Conservation (phyloP, 1,140 invertebrate species). For the Zaprionus nigranus region DNA sequence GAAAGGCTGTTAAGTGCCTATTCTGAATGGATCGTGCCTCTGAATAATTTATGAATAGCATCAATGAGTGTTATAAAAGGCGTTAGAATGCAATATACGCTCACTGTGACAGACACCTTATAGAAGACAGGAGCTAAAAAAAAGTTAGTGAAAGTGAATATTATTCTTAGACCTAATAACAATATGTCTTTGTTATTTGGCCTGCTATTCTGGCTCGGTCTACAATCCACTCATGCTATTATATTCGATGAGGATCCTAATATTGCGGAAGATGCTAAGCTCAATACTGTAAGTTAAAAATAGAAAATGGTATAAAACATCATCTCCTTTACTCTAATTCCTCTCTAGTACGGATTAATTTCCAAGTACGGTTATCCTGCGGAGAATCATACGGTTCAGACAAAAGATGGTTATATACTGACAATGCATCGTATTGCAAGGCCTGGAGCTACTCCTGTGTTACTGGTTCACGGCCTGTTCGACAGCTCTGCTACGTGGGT, state of each 20-base stretch:
- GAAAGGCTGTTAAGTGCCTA: no score
- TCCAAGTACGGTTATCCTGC: constrained; percentile 85
- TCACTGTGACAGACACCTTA: background rate
- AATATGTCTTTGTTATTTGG: background rate
- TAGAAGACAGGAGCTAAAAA: background rate
- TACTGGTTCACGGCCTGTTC: constrained; percentile 12
- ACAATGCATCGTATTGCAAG: constrained; percentile 79
- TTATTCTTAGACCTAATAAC: background rate
- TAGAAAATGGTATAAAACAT: background rate
- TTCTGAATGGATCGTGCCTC: background rate
- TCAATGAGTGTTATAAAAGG: background rate
- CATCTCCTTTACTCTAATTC: no score
- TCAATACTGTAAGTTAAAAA: constrained; percentile 23
- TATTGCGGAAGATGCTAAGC: constrained; percentile 34
- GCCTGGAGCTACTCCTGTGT: background rate
- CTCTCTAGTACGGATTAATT: background rate
- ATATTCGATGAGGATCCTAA: background rate
- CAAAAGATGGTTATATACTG: constrained; percentile 86
- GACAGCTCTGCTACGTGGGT: constrained; percentile 13
- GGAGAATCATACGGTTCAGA: constrained; percentile 85
- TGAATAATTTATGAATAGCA: background rate
- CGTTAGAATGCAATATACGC: background rate
- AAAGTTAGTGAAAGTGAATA: background rate
- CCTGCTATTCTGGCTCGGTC: constrained; percentile 13
- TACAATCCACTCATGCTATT: background rate